Percentiles rank a stretch among this genome's conserved stretches.
phyloP scores from a whole-genome alignment of 2,113 vertebrate genomes.

The Odobenus rosmarus region DNA sequence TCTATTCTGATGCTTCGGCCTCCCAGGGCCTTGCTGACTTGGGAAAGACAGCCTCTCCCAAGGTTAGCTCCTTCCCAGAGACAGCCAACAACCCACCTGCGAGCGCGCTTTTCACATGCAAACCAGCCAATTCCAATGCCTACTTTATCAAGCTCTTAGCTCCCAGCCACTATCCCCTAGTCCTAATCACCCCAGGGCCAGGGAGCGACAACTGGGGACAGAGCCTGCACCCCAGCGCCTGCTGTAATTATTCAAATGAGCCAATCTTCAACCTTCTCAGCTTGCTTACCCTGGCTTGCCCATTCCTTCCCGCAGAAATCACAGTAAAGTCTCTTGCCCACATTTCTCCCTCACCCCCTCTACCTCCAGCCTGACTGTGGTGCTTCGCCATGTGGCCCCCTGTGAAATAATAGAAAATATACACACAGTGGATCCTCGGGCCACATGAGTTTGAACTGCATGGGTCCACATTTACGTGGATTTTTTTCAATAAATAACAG shows the following conservation, averaged over 20 bases:
- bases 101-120: neutral
- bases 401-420: neutral
- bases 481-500: neutral
- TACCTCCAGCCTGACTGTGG: neutral
- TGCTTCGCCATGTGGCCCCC: neutral
- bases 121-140: neutral
- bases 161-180: neutral
- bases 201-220: neutral
- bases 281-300: neutral
- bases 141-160: neutral
- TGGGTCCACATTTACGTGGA: neutral
- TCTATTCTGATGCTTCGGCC: neutral
- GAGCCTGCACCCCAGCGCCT: neutral
- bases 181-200: neutral
- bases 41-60: too few relatives aligned
- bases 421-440: neutral
- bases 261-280: neutral
- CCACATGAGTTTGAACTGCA: neutral
- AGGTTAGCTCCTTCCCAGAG: neutral
- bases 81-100: neutral
- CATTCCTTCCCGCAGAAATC: neutral
- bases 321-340: neutral
- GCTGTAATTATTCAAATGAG: neutral
- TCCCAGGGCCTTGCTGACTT: neutral
- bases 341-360: neutral